Evolutionary conservation across 2,888 invertebrate species (phyloP).

Genomic region (Acanthosepion lycidas): DNA sequence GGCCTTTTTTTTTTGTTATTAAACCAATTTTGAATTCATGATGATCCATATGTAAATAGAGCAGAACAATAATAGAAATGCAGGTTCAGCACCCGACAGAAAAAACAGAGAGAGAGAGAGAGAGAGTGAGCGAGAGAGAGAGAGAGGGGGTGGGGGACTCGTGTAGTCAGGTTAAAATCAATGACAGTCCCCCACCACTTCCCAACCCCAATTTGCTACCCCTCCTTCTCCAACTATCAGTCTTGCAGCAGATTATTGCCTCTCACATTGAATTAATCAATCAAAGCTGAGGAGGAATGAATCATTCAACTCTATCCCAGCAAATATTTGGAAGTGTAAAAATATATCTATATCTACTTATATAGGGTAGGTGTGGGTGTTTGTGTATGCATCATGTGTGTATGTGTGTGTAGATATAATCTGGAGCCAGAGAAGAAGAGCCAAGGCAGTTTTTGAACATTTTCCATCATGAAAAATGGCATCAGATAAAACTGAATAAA

Average conservation of each 20-base stretch:
- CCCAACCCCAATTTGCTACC: not conserved
- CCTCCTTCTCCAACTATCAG: too few species aligned
- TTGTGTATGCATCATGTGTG: not conserved
- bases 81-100: not conserved
- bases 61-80: not conserved
- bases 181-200: not conserved
- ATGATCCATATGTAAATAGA: not conserved
- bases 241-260: not conserved
- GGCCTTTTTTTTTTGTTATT: not conserved
- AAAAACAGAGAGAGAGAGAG: not conserved
- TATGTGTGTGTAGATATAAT: too few species aligned
- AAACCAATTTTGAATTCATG: not conserved
- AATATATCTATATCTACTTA: not conserved
- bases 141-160: not conserved
- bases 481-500: too few species aligned
- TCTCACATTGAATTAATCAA: not conserved
- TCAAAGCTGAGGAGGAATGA: not conserved
- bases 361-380: not conserved
- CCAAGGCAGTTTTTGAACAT: too few species aligned
- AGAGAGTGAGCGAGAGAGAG: not conserved
- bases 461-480: too few species aligned
- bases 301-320: not conserved
- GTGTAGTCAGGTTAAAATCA: not conserved
- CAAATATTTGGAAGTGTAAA: not conserved
- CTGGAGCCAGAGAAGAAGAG: too few species aligned